Conservation (phyloP, 2,113 vertebrate genomes). For the Limanda limanda region DNA sequence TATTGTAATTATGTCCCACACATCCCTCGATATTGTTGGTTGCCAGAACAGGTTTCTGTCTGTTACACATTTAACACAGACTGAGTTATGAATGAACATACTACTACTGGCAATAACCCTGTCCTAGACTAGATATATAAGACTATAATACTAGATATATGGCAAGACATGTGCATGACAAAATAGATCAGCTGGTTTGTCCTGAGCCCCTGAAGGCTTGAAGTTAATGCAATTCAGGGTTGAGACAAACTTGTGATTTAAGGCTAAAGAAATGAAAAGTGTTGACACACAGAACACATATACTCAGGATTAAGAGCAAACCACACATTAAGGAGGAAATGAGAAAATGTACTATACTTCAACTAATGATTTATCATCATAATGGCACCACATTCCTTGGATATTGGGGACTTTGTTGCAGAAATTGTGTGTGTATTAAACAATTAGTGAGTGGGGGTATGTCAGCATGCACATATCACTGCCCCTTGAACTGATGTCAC, state of each 20-base stretch:
- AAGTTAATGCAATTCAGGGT: neutral
- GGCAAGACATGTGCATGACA: neutral
- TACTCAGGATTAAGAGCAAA: neutral
- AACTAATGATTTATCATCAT: neutral
- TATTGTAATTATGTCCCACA: too few relatives aligned
- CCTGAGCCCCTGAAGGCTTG: neutral
- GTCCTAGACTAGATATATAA: too few relatives aligned
- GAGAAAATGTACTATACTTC: neutral
- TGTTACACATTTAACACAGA: too few relatives aligned
- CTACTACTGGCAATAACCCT: too few relatives aligned
- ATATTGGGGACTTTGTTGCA: too few relatives aligned
- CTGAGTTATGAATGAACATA: too few relatives aligned
- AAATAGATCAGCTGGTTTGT: neutral
- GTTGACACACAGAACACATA: too few relatives aligned
- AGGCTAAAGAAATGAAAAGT: too few relatives aligned
- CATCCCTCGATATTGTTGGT: too few relatives aligned
- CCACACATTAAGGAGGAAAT: neutral
- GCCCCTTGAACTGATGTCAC: constrained; percentile 14
- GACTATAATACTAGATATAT: neutral
- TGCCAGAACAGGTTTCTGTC: too few relatives aligned
- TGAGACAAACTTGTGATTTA: neutral
- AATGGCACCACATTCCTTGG: neutral
- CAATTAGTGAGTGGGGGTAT: neutral
- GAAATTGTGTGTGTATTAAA: too few relatives aligned
- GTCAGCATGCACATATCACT: neutral